These are phyloP conservation scores for Liodrosophila aerea DNA, from an alignment of 2,888 invertebrate species.

Conservation along the genomic window DNA sequence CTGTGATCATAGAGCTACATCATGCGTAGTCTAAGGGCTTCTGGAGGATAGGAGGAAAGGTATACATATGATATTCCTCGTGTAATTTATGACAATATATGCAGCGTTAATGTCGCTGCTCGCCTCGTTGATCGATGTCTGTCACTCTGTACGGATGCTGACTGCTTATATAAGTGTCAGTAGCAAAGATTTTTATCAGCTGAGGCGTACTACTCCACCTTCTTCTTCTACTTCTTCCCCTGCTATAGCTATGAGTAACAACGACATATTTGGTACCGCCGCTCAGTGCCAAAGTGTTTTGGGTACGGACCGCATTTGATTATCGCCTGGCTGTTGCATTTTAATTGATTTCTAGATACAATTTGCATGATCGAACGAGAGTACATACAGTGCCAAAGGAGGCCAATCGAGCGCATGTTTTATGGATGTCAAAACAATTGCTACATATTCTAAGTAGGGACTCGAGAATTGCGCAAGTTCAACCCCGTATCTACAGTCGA, in stretches of 20 bases:
- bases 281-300: constrained; percentile 1
- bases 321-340: constrained; percentile 67
- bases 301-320: constrained; percentile 50
- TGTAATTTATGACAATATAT: constrained; percentile 82
- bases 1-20: constrained; percentile 40
- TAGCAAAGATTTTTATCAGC: constrained; percentile 59
- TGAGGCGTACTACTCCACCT: background rate
- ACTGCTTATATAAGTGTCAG: constrained; percentile 72
- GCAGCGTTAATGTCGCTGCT: constrained; percentile 80
- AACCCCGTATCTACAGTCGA: constrained; percentile 11
- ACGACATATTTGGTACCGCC: constrained; percentile 72
- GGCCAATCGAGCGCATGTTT: constrained; percentile 76
- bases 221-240: background rate
- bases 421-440: constrained; percentile 74
- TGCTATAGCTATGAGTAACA: background rate
- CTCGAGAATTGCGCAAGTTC: constrained; percentile 60
- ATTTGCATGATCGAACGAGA: constrained; percentile 70
- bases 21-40: constrained; percentile 25
- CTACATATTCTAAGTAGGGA: constrained; percentile 68
- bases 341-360: constrained; percentile 65
- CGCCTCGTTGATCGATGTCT: constrained; percentile 72
- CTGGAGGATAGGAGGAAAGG: background rate
- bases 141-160: constrained; percentile 71
- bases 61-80: constrained; percentile 21
- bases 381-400: constrained; percentile 62